Base-by-base conservation (phyloP, 2,888 invertebrate species). In the Pammene aurita region DNA sequence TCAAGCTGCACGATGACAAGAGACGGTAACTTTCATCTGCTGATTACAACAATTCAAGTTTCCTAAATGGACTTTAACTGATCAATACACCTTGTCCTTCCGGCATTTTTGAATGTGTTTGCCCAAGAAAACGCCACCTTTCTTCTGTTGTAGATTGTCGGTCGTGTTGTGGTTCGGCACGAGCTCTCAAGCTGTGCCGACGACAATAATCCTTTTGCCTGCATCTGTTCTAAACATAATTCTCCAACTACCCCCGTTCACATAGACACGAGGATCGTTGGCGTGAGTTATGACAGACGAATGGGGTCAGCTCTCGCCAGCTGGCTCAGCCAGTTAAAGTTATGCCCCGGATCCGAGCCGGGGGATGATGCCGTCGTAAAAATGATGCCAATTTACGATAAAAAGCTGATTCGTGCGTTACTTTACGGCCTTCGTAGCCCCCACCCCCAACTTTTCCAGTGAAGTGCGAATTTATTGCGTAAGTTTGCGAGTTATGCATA, bases 331-430 rank as follows among this genome's bases (percentile, higher is more conserved):
- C 72, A 78, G 78, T 78, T 77, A 78, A 75, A 74, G 74, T 75
- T 70, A 76, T 72, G 70, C 64, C 61, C 72, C 71, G 72, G 75
- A 78, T 76, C 77, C 76, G 75, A 78, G 78, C 72, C 76, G 67
- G 41, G 69, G 74, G 74, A 73, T 72, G 72, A 75, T 72, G 77
- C 77, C 10, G 9, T 82, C 81, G 78, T 82, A 82, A 82, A 81
- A 78, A 78, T 80, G 83, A 81, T 82, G 79, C 78, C 79, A 82
- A 81, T 82, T 83, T 80, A 78, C 83, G 82, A 83, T 83, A 81
- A 82, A 81, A 82, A 77, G 76, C 77, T 77, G 81, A 80, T 77
- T 78, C 76, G 75, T 76, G 76, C 76, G 75, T 77, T 76, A 75
- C 73, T 69, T 57, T 18, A 74, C 62, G 69, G 76, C 18, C 38